Evolutionary conservation across 2,113 vertebrate genomes (phyloP), one percentile per base, ranked within the genome.

Genomic region (Ascaphus truei): DNA sequence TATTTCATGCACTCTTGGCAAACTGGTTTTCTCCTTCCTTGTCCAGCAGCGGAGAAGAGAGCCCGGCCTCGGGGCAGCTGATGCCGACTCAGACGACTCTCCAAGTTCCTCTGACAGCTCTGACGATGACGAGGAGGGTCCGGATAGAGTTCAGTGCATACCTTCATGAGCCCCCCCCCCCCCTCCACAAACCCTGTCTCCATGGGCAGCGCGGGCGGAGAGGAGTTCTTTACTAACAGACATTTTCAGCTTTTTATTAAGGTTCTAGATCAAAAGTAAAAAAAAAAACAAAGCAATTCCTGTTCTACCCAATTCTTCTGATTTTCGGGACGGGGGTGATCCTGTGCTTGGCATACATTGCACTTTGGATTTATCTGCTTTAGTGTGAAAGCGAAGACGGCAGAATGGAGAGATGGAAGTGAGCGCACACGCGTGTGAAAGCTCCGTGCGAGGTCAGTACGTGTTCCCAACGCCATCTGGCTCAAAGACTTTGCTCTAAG

Each of bases 121-220:
- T 0, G 93, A 97, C 1, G 92, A 94, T 56, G 95, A 96, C 65
- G 93, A 95, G 13, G 92, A 92, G 53, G 94, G 92, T 43, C 94
- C 93, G 1, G 95, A 97, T 75, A 92, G 95, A 2, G 93, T 96
- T 74, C 95, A 97, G 84, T 97, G 95, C 88, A 95, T 97, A 93
- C 95, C 95, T 4, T 97, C 95, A 63, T 97, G 93, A 96, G 87
- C 26, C 16, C 26, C 5, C 25, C 15, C 2, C 27, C 33, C 3
- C 4, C 45, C 29, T 16, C 29, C 31, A n/a, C n/a, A n/a, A n/a
- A n/a, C n/a, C n/a, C n/a, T n/a, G n/a, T 25, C 59, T 55, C 39
- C 33, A 53, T 33, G 71, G 30, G 74, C 66, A 10, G 1, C 7
- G 75, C 11, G 15, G 8, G 20, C 7, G 39, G 56, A 62, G 72